Percentiles rank a stretch among this genome's conserved stretches.
Evolutionary conservation across 2,888 invertebrate genomes (phyloP).

Genomic region (Muscina levida): DNA sequence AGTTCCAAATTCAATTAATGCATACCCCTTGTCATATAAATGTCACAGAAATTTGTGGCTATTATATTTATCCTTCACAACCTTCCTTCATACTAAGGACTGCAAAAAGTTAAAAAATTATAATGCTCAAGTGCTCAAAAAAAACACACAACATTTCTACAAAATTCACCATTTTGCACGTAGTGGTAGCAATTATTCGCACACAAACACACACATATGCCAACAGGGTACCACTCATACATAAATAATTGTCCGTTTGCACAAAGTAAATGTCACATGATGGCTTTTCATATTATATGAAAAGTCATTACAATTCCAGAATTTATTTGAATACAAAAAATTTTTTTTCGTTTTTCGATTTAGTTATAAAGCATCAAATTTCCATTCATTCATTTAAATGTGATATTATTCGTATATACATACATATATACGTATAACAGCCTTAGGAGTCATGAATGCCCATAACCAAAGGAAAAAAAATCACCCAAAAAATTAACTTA

Average conservation of each 20-base stretch:
- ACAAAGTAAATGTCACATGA: slow-evolving; percentile 37
- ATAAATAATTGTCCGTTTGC: slow-evolving; percentile 1
- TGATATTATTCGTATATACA: not conserved
- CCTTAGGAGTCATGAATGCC: not conserved
- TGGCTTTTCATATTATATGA: slow-evolving; percentile 54
- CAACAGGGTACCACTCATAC: not conserved
- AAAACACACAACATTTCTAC: no score
- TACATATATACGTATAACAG: not conserved
- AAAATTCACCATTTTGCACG: no score
- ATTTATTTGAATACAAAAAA: slow-evolving; percentile 43
- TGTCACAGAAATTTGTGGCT: no score
- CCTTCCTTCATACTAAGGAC: no score
- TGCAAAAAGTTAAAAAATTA: no score
- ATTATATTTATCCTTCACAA: no score
- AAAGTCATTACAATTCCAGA: slow-evolving; percentile 53
- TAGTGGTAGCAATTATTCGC: not conserved
- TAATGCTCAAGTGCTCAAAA: no score
- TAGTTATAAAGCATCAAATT: no score
- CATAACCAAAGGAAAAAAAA: slow-evolving; percentile 16
- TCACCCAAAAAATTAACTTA: not conserved
- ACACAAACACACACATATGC: not conserved
- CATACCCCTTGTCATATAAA: no score
- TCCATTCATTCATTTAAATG: slow-evolving; percentile 6
- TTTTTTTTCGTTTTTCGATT: no score
- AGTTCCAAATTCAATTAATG: no score